Conservation (phyloP, 1,140 invertebrate genomes). For the Trichogramma pretiosum region DNA sequence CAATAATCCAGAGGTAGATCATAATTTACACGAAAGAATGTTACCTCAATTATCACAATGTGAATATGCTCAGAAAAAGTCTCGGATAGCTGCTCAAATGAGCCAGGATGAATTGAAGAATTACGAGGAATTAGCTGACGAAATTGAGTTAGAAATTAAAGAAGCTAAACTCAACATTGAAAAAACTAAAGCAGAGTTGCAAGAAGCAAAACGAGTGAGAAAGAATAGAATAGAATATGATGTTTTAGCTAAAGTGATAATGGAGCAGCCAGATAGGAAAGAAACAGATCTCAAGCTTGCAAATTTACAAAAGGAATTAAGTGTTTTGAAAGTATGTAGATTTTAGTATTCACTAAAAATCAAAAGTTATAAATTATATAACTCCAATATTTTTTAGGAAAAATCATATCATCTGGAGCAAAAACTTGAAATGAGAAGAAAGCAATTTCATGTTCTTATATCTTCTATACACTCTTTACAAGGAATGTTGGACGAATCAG, state of each 20-base stretch:
- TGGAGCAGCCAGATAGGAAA: conserved; percentile 79
- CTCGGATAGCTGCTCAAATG: conserved; percentile 68
- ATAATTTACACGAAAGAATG: conserved; percentile 66
- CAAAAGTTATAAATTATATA: neutral
- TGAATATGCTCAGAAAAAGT: conserved; percentile 82
- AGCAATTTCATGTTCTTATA: conserved; percentile 82
- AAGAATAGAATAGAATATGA: conserved; percentile 91
- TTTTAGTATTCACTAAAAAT: no score
- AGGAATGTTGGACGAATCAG: conserved; percentile 59
- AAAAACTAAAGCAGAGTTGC: conserved; percentile 63
- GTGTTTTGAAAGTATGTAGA: conserved; percentile 49
- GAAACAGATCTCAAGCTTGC: conserved; percentile 69
- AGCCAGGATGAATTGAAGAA: conserved; percentile 75
- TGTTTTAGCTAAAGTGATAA: conserved; percentile 81
- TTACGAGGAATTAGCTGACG: conserved; percentile 67
- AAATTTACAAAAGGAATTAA: conserved; percentile 66
- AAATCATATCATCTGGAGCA: conserved; percentile 63
- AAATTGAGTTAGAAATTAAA: conserved; percentile 69
- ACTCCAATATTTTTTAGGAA: conserved; percentile 43
- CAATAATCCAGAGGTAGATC: conserved; percentile 58
- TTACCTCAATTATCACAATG: conserved; percentile 74
- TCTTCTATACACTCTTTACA: conserved; percentile 71
- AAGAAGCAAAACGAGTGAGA: conserved; percentile 71
- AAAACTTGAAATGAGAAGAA: conserved; percentile 71
- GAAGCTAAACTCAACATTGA: conserved; percentile 68